Evolutionary conservation across 1,140 invertebrate genomes (phyloP).

Genomic region (Neuroterus valhalla): DNA sequence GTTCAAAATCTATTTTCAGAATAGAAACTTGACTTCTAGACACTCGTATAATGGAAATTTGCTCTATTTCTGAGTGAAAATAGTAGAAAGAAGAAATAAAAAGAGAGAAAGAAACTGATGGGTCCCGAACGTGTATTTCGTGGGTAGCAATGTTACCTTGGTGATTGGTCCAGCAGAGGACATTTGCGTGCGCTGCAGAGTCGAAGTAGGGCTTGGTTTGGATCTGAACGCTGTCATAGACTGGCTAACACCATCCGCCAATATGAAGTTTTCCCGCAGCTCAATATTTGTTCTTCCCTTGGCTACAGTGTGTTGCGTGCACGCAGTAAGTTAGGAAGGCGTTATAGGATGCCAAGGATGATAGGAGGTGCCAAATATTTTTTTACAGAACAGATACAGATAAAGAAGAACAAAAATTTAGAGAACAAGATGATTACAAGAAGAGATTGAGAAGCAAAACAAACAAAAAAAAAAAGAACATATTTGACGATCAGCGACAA

Average conservation of each 20-base stretch:
- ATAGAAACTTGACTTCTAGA: conserved; percentile 27
- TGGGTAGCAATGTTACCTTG: conserved; percentile 82
- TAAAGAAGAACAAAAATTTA: conserved; percentile 36
- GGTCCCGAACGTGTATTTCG: conserved; percentile 32
- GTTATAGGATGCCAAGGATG: conserved; percentile 59
- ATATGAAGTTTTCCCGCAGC: conserved; percentile 97
- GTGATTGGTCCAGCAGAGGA: conserved; percentile 90
- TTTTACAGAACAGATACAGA: conserved; percentile 43
- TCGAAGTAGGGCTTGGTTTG: conserved; percentile 85
- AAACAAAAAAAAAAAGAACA: conserved; percentile 43
- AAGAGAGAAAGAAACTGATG: conserved; percentile 21
- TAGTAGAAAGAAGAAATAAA: conserved; percentile 38
- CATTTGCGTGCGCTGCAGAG: conserved; percentile 79
- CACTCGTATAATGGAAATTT: neutral
- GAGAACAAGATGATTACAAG: neutral
- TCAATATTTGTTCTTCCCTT: conserved; percentile 99
- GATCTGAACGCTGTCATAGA: conserved; percentile 97
- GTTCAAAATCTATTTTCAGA: too few relatives aligned
- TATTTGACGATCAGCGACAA: conserved; percentile 42
- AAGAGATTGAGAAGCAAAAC: conserved; percentile 5
- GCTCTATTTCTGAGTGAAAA: conserved; percentile 18
- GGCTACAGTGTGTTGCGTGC: conserved; percentile 83
- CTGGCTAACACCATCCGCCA: conserved; percentile 97
- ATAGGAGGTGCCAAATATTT: conserved; percentile 51
- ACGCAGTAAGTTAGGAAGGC: conserved; percentile 70